Base-by-base conservation (phyloP, 2,113 vertebrate species). In the Erythrocercus mccallii region DNA sequence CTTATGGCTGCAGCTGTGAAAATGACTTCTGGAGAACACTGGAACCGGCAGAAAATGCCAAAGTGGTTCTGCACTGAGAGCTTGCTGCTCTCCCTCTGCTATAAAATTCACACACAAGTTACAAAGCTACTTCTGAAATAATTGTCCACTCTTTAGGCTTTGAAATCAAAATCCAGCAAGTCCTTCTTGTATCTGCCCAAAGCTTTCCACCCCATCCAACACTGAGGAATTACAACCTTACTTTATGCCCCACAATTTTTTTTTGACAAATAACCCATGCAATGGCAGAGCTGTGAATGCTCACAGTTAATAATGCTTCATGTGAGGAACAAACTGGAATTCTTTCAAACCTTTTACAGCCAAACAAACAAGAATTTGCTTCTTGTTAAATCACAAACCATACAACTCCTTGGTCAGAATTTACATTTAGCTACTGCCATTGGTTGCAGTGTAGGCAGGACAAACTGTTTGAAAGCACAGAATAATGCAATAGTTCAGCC, bases 1-100 rank as follows among this genome's bases (percentile, higher is more conserved):
- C 73, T 79, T 66, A 77, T 5, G 71, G 58, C 77, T 94, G 86
- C 80, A 96, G 86, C 82, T 96, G 71, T 76, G 68, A 93, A 70
- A 91, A 93, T 48, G 74, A 62, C 60, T 94, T 86, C 31, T 40
- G 58, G 73, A 93, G 78, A 89, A 90, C 54, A 77, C 18, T 61
- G 62, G 70, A 74, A 86, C 22, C 13, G 60, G 70, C 76, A 96
- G 72, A 96, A 96, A 95, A 83, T 35, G 37, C 51, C 62, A 35
- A 82, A 91, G 45, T 2, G 15, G 48, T 47, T 84, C 38, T 58
- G 31, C 35, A 10, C 42, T 5, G 22, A 65, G 64, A 70, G 33
- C 19, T 50, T 24, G 15, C 66, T 74, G 61, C 64, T 86, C 92
- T 86, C n/a, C 47, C 40, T 83, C 58, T 45, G 25, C 20, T n/a